Evolutionary conservation across 2,113 vertebrate genomes (phyloP), one percentile per base, ranked within the genome.

Genomic region (Microtus montanus): DNA sequence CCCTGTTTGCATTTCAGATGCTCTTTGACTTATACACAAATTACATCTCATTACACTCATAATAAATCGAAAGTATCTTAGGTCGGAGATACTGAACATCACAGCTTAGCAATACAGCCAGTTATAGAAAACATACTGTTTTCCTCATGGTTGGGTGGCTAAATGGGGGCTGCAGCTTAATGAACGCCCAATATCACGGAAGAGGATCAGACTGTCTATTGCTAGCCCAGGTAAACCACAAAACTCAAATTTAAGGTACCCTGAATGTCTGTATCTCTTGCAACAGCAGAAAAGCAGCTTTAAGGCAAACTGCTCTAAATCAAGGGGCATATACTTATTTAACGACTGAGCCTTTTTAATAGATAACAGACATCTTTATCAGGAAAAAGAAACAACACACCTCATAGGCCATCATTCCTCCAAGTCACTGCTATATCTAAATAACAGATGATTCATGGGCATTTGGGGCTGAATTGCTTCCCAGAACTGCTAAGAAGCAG

Each of bases 331-430:
- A 14, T 71, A 71, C 24, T 80, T 80, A 66, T 71, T 26, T 87
- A 71, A 79, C 28, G 0, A 47, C 20, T 58, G 24, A 64, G 26
- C 28, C 28, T 58, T 17, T 78, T 66, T 63, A 66, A 83, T 52
- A 52, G 38, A 70, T 77, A 90, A 24, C 7, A 92, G 54, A n/a
- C 75, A 58, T 3, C 12, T 33, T 91, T 82, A 90, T 93, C 82
- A 78, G 28, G 20, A 44, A 8, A 44, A 68, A 88, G 14, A 75
- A 44, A 77, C 22, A n/a, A 89, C 7, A 22, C 11, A 61, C 52
- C 77, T 44, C 35, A 63, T 38, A 75, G 61, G 10, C 63, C 52
- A 79, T 26, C 24, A n/a, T n/a, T 92, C 71, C 88, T 92, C 14
- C 24, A 26, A 77, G 38, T 33, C 38, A 68, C 38, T 33, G 49